phyloP scores from a whole-genome alignment of 2,888 invertebrate genomes.

The Electrophaes corylata region DNA sequence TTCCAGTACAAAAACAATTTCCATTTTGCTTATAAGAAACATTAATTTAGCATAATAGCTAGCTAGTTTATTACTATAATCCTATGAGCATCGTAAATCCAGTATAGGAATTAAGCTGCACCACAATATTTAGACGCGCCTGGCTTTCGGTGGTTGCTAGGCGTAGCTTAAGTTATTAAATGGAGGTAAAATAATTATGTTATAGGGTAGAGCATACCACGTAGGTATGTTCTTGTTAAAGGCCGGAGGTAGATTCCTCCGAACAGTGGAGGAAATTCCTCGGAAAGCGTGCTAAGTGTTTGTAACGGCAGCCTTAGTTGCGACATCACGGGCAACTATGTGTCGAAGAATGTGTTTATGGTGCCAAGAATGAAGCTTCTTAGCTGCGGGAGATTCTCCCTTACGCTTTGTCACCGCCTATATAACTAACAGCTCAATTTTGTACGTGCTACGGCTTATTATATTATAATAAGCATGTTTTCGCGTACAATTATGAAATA shows the following conservation, averaged over 20 bases:
- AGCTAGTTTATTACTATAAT: slow-evolving; percentile 61
- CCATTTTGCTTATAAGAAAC: slow-evolving; percentile 33
- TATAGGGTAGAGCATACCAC: slow-evolving; percentile 46
- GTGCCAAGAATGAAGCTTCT: slow-evolving; percentile 79
- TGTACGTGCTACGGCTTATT: slow-evolving; percentile 25
- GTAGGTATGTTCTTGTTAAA: slow-evolving; percentile 53
- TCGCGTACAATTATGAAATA: neutral
- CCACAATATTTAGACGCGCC: slow-evolving; percentile 66
- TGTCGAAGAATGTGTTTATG: slow-evolving; percentile 83
- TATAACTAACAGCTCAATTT: slow-evolving; percentile 48
- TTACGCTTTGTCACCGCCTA: slow-evolving; percentile 44
- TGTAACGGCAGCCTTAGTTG: slow-evolving; percentile 70
- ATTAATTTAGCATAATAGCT: slow-evolving; percentile 52
- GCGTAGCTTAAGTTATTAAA: slow-evolving; percentile 63
- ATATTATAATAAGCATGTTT: neutral
- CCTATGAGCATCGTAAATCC: slow-evolving; percentile 67
- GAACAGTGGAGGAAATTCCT: slow-evolving; percentile 72
- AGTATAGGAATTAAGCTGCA: slow-evolving; percentile 62
- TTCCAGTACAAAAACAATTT: slow-evolving; percentile 1
- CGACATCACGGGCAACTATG: slow-evolving; percentile 78
- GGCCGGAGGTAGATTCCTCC: slow-evolving; percentile 65
- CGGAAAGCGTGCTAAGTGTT: slow-evolving; percentile 64
- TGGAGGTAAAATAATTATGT: slow-evolving; percentile 69
- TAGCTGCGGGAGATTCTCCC: slow-evolving; percentile 53
- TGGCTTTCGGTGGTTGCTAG: slow-evolving; percentile 56